phyloP scores from a whole-genome alignment of 2,113 vertebrate genomes.

The Megaleporinus macrocephalus region DNA sequence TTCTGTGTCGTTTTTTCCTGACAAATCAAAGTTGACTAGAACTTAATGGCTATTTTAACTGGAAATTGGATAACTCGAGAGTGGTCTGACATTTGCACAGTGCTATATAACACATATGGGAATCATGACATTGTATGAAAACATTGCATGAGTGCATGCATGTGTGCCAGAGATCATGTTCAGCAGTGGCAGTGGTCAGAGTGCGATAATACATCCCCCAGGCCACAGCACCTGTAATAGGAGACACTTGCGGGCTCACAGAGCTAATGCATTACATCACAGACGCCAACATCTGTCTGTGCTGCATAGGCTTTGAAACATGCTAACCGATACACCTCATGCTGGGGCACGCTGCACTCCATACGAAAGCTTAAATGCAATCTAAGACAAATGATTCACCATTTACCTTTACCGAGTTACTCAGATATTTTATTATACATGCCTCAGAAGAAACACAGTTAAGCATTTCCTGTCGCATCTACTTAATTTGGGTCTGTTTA shows the following conservation, averaged over 20 bases:
- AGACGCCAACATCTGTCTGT: conserved; percentile 66
- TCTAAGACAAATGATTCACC: too few relatives aligned
- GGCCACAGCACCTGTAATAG: conserved; percentile 34
- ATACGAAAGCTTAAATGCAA: not conserved
- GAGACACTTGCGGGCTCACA: conserved; percentile 9
- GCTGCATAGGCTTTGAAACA: conserved; percentile 56
- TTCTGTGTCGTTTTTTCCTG: too few relatives aligned
- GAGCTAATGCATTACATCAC: conserved; percentile 42
- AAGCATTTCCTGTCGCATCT: not conserved
- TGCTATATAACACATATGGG: too few relatives aligned
- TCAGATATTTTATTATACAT: not conserved
- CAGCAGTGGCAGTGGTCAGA: conserved; percentile 9
- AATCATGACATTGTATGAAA: not conserved
- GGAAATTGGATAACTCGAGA: too few relatives aligned
- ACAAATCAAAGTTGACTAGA: too few relatives aligned
- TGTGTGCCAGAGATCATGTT: not conserved
- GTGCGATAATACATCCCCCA: conserved; percentile 42
- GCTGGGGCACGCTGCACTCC: not conserved
- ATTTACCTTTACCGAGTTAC: not conserved
- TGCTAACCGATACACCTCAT: not conserved
- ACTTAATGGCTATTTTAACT: too few relatives aligned
- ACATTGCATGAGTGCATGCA: conserved; percentile 9
- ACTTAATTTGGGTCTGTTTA: too few relatives aligned
- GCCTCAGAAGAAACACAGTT: not conserved
- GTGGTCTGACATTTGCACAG: too few relatives aligned